Conservation (phyloP, 2,888 invertebrate genomes). For the Cheilosia grossa region DNA sequence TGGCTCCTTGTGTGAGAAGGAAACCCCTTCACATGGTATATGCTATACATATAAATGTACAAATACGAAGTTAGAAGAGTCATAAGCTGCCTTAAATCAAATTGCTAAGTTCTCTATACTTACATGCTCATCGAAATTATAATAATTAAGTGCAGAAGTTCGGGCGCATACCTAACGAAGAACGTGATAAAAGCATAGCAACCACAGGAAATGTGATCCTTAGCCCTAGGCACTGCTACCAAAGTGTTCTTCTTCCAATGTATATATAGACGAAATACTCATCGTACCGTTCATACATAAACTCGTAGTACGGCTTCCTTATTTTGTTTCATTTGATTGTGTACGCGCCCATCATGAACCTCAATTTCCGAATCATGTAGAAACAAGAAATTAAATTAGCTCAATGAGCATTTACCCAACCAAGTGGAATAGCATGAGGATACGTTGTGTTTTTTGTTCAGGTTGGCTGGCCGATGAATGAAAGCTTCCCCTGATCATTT, state of each 20-base stretch:
- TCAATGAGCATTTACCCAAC: slow-evolving; percentile 81
- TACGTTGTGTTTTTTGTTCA: neutral
- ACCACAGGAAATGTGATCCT: slow-evolving; percentile 2
- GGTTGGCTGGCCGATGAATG: slow-evolving; percentile 34
- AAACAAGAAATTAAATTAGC: slow-evolving; percentile 79
- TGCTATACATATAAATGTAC: neutral
- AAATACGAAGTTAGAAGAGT: neutral
- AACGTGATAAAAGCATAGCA: neutral
- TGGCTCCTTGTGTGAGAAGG: slow-evolving; percentile 4
- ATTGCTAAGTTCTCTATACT: slow-evolving; percentile 48
- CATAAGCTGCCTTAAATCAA: slow-evolving; percentile 51
- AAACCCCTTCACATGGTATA: neutral
- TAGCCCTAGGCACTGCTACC: neutral
- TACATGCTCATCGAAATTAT: slow-evolving; percentile 43
- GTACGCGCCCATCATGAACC: slow-evolving; percentile 42
- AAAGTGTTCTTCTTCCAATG: neutral
- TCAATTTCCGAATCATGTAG: slow-evolving; percentile 61
- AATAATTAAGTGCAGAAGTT: slow-evolving; percentile 49
- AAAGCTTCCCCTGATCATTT: slow-evolving; percentile 33
- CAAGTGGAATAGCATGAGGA: slow-evolving; percentile 77
- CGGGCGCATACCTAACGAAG: neutral
- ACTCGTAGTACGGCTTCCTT: slow-evolving; percentile 55
- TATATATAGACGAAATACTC: neutral
- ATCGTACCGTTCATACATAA: neutral
- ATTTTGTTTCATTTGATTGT: slow-evolving; percentile 64